Conservation (phyloP, 2,797 vertebrate species). For the Catamblyrhynchus diadema region DNA sequence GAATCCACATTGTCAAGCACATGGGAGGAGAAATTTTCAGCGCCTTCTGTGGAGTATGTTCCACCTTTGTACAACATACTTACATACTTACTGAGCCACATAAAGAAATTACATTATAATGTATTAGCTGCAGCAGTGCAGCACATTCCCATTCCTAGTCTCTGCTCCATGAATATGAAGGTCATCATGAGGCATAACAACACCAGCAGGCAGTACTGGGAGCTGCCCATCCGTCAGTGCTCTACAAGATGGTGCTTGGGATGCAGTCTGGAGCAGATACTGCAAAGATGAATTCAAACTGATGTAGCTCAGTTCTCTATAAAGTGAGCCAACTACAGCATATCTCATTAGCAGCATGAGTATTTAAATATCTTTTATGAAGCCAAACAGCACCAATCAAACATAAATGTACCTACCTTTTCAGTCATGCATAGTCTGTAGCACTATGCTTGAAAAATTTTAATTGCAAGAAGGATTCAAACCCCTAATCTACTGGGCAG, state of each 20-base stretch:
- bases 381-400: not conserved
- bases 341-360: not conserved
- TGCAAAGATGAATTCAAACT: not conserved
- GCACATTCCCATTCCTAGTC: not conserved
- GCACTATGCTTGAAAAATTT: not conserved
- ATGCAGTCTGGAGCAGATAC: not conserved
- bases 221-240: not conserved
- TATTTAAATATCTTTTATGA: not conserved
- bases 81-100: not conserved
- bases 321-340: not conserved
- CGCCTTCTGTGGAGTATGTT: not conserved
- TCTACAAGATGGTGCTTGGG: not conserved
- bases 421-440: not conserved
- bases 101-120: not conserved
- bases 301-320: not conserved
- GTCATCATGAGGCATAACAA: not conserved
- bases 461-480: not conserved
- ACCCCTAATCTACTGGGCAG: not conserved
- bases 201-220: not conserved
- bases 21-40: not conserved
- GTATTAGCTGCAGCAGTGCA: not conserved
- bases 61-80: not conserved
- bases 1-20: not conserved
- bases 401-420: not conserved
- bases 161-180: not conserved